Evolutionary conservation across 2,888 invertebrate species (phyloP).

Genomic region (Willowsia nigromaculata): DNA sequence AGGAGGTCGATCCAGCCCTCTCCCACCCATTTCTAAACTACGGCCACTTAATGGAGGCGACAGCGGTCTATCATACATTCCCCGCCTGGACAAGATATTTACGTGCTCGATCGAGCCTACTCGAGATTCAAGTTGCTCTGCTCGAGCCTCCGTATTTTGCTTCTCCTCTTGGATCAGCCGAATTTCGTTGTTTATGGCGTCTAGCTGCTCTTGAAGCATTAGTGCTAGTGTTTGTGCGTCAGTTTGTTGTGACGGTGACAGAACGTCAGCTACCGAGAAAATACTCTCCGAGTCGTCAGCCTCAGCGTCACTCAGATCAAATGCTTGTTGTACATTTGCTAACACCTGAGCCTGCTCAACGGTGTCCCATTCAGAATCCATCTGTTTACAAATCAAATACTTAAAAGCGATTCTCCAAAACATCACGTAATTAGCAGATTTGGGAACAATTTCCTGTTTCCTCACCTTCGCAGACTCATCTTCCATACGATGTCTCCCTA

Average conservation of each 20-base stretch:
- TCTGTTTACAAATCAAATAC: conserved; percentile 25
- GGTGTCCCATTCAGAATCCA: conserved; percentile 92
- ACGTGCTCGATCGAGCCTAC: conserved; percentile 97
- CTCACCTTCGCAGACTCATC: conserved; percentile 60
- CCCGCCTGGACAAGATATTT: conserved; percentile 86
- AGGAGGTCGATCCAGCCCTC: conserved; percentile 83
- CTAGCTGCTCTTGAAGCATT: conserved; percentile 99
- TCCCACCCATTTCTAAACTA: conserved; percentile 83
- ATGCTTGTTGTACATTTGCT: conserved; percentile 95
- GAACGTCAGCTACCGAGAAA: conserved; percentile 89
- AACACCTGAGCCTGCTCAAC: conserved; percentile 94
- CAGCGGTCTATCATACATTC: conserved; percentile 77
- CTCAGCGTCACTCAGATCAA: conserved; percentile 87
- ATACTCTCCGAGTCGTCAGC: conserved; percentile 89
- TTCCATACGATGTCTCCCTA: conserved; percentile 82
- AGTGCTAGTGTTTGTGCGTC: conserved; percentile 98
- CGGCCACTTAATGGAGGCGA: conserved; percentile 82
- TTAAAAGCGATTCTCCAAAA: no score
- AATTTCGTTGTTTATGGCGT: conserved; percentile 99
- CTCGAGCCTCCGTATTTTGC: conserved; percentile 96
- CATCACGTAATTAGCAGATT: not conserved
- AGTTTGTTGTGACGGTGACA: conserved; percentile 86
- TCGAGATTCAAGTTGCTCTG: conserved; percentile 95
- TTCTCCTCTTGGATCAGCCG: conserved; percentile 95
- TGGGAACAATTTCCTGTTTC: not conserved